These are phyloP conservation scores for Venturia canescens DNA, from an alignment of 1,140 invertebrate species.

Conservation along the genomic window DNA sequence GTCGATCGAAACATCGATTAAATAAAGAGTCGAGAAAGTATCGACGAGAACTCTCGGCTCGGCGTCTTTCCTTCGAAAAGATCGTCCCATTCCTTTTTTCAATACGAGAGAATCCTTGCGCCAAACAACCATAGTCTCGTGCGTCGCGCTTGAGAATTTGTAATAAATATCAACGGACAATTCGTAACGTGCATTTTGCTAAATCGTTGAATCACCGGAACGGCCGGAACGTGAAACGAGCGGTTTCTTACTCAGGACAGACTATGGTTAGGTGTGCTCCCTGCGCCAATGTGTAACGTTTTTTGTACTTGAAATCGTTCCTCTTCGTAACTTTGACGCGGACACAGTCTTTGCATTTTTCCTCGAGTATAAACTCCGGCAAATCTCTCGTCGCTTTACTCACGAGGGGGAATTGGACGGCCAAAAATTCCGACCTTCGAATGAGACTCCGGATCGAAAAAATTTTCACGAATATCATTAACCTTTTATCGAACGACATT, in stretches of 20 bases:
- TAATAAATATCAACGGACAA: neutral
- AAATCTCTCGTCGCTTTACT: slow-evolving; percentile 74
- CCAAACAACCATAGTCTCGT: slow-evolving; percentile 75
- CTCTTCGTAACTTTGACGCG: slow-evolving; percentile 71
- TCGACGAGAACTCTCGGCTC: slow-evolving; percentile 77
- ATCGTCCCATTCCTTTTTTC: slow-evolving; percentile 70
- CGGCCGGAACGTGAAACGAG: neutral
- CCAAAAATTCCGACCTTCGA: slow-evolving; percentile 69
- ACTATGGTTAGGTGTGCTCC: slow-evolving; percentile 75
- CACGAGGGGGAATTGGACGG: slow-evolving; percentile 72
- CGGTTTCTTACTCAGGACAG: slow-evolving; percentile 75
- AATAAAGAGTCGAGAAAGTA: slow-evolving; percentile 78
- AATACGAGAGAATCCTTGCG: slow-evolving; percentile 72
- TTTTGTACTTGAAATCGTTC: slow-evolving; percentile 75
- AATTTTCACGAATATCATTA: neutral
- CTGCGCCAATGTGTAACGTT: slow-evolving; percentile 74
- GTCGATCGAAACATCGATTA: slow-evolving; percentile 75
- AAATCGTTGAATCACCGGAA: too few relatives aligned
- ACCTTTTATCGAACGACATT: slow-evolving; percentile 4
- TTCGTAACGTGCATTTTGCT: too few relatives aligned
- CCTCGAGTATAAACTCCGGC: slow-evolving; percentile 75
- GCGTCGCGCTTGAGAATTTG: slow-evolving; percentile 64
- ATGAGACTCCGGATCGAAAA: neutral
- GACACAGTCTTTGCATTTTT: slow-evolving; percentile 73
- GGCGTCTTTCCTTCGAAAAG: slow-evolving; percentile 68